A percentile compares a stretch with the other conserved stretches of the same genome.
These are phyloP conservation scores for Drosophila hamatofila DNA, from an alignment of 2,888 invertebrate species.

Conservation along the genomic window DNA sequence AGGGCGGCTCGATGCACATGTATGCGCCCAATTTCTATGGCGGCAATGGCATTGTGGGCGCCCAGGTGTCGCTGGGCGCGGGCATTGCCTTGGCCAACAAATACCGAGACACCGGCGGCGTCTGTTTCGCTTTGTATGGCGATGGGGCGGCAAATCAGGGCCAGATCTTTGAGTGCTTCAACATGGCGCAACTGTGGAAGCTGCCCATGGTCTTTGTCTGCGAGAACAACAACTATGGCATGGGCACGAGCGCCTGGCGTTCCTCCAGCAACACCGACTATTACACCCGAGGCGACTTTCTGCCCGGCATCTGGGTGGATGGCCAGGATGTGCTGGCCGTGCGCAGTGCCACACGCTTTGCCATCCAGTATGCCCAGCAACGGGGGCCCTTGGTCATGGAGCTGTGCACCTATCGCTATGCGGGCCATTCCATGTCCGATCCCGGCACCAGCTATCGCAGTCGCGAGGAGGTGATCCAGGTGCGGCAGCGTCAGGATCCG, in stretches of 20 bases:
- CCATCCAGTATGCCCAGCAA: constrained; percentile 92
- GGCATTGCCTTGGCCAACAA: constrained; percentile 96
- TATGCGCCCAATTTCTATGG: constrained; percentile 96
- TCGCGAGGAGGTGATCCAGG: constrained; percentile 97
- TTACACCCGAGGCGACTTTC: constrained; percentile 96
- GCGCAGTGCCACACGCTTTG: constrained; percentile 92
- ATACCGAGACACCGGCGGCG: constrained; percentile 93
- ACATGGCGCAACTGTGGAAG: constrained; percentile 98
- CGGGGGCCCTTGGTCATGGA: constrained; percentile 98
- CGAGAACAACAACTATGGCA: constrained; percentile 98
- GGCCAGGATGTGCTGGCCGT: constrained; percentile 98
- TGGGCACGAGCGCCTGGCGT: constrained; percentile 97
- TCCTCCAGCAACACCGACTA: constrained; percentile 94
- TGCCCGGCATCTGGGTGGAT: constrained; percentile 98
- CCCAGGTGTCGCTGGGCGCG: constrained; percentile 98
- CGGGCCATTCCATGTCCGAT: constrained; percentile 99
- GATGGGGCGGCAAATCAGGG: constrained; percentile 98
- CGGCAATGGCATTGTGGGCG: constrained; percentile 99
- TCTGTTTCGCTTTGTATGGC: constrained; percentile 95
- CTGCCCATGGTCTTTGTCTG: constrained; percentile 97
- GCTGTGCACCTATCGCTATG: constrained; percentile 97
- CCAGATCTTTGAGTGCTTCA: constrained; percentile 94
- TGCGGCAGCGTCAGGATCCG: constrained; percentile 97
- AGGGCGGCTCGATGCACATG: constrained; percentile 99
- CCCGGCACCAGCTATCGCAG: constrained; percentile 98